phyloP scores from a whole-genome alignment of 2,888 invertebrate genomes.

The Trypoxylon attenuatum region DNA sequence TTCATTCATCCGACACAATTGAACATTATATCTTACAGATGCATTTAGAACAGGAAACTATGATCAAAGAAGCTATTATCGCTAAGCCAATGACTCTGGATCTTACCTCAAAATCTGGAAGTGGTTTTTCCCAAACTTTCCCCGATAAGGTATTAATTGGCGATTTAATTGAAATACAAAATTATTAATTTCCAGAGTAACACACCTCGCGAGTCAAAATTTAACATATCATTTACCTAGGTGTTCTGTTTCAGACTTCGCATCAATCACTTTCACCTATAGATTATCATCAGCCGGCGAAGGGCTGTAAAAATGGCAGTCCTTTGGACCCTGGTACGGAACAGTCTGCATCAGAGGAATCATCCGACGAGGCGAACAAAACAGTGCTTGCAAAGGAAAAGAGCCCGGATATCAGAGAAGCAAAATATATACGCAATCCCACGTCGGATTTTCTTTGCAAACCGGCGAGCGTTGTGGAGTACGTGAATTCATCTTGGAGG shows the following conservation, averaged over 20 bases:
- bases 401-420: conserved; percentile 71
- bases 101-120: conserved; percentile 57
- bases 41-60: conserved; percentile 63
- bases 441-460: conserved; percentile 65
- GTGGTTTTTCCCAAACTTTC: conserved; percentile 55
- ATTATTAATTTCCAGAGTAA: conserved; percentile 17
- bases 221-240: not conserved
- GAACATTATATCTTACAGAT: conserved; percentile 50
- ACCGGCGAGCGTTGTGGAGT: conserved; percentile 68
- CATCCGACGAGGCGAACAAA: conserved; percentile 62
- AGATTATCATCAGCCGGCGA: conserved; percentile 52
- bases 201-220: not conserved
- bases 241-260: conserved; percentile 30
- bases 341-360: conserved; percentile 59
- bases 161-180: no score
- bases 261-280: conserved; percentile 45
- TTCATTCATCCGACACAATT: conserved; percentile 5
- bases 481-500: conserved; percentile 70
- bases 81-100: conserved; percentile 63
- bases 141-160: conserved; percentile 53
- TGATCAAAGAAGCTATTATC: conserved; percentile 68
- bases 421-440: conserved; percentile 71
- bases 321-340: conserved; percentile 49
- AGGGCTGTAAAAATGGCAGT: conserved; percentile 54
- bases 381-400: conserved; percentile 69